Percentiles rank a stretch among this genome's conserved stretches.
These are phyloP conservation scores for Diachrysia chrysitis DNA, from an alignment of 2,888 invertebrate genomes.

Conservation along the genomic window DNA sequence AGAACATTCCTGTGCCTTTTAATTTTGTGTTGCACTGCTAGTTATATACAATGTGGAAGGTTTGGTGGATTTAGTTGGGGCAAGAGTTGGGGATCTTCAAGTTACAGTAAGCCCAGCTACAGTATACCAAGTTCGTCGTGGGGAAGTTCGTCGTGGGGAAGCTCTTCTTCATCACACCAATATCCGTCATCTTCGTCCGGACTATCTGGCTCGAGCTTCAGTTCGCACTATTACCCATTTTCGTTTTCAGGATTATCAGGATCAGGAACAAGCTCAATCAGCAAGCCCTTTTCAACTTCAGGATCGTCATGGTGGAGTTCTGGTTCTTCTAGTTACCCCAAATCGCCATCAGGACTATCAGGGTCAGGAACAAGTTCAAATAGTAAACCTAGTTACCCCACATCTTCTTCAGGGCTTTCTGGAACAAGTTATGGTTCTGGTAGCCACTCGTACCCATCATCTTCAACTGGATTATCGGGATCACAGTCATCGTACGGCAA, in stretches of 20 bases:
- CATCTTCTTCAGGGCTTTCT: slow-evolving; percentile 54
- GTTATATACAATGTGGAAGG: slow-evolving; percentile 66
- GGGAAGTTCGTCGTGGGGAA: too few relatives aligned
- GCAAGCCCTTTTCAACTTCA: slow-evolving; percentile 8
- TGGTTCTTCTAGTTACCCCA: slow-evolving; percentile 26
- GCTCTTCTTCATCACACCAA: slow-evolving; percentile 15
- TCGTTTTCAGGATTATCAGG: slow-evolving; percentile 29
- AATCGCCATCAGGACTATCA: slow-evolving; percentile 40
- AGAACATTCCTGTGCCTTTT: slow-evolving; percentile 74
- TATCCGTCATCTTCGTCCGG: slow-evolving; percentile 53
- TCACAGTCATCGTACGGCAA: slow-evolving; percentile 12
- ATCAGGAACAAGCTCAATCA: neutral
- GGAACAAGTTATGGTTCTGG: slow-evolving; percentile 31
- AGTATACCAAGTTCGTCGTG: slow-evolving; percentile 48
- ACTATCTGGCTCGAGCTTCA: slow-evolving; percentile 41
- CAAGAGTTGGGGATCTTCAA: slow-evolving; percentile 54
- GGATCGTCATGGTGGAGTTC: neutral
- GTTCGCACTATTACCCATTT: slow-evolving; percentile 17
- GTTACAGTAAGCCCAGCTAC: slow-evolving; percentile 44
- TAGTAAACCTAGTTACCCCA: slow-evolving; percentile 45
- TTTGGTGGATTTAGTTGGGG: slow-evolving; percentile 56
- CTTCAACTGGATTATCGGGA: slow-evolving; percentile 32
- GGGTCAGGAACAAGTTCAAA: slow-evolving; percentile 27
- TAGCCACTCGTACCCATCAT: slow-evolving; percentile 17
- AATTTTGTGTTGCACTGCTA: slow-evolving; percentile 66